Conservation (phyloP, 2,113 vertebrate species). For the Salvator merianae region DNA sequence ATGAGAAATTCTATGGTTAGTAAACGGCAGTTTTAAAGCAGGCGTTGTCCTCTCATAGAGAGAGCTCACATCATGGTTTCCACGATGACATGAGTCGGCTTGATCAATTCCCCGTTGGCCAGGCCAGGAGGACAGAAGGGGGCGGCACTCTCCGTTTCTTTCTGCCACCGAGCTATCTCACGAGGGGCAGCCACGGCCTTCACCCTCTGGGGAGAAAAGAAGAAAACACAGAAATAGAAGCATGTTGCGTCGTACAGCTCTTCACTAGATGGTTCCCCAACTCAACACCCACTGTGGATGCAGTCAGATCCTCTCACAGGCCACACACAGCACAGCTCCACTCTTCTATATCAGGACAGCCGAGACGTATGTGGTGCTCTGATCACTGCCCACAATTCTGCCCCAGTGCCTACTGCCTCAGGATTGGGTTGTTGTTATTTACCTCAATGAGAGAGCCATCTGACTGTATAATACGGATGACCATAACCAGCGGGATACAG, state of each 20-base stretch:
- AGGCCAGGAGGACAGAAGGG: slow-evolving; percentile 75
- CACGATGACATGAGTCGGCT: slow-evolving; percentile 93
- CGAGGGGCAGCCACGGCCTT: slow-evolving; percentile 90
- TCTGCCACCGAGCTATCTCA: slow-evolving; percentile 81
- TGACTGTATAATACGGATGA: slow-evolving; percentile 90
- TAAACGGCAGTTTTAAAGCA: slow-evolving; percentile 86
- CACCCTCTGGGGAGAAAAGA: slow-evolving; percentile 81
- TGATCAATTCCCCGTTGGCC: slow-evolving; percentile 82
- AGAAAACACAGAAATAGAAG: not conserved
- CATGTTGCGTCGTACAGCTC: not conserved
- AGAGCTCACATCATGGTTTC: slow-evolving; percentile 98
- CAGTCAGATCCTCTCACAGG: not conserved
- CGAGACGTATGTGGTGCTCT: too few species aligned
- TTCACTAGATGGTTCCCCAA: slow-evolving; percentile 21
- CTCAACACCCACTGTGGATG: not conserved
- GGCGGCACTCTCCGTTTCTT: slow-evolving; percentile 70
- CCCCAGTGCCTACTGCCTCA: too few species aligned
- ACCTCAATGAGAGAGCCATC: slow-evolving; percentile 95
- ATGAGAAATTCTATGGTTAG: slow-evolving; percentile 89
- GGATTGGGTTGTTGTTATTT: slow-evolving; percentile 39
- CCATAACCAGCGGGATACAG: slow-evolving; percentile 94
- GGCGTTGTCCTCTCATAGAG: slow-evolving; percentile 83
- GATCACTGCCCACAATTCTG: too few species aligned
- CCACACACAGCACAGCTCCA: not conserved
- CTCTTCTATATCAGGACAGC: not conserved